Evolutionary conservation across 2,113 vertebrate genomes (phyloP), one percentile per base, ranked within the genome.

Genomic region (Willisornis vidua): DNA sequence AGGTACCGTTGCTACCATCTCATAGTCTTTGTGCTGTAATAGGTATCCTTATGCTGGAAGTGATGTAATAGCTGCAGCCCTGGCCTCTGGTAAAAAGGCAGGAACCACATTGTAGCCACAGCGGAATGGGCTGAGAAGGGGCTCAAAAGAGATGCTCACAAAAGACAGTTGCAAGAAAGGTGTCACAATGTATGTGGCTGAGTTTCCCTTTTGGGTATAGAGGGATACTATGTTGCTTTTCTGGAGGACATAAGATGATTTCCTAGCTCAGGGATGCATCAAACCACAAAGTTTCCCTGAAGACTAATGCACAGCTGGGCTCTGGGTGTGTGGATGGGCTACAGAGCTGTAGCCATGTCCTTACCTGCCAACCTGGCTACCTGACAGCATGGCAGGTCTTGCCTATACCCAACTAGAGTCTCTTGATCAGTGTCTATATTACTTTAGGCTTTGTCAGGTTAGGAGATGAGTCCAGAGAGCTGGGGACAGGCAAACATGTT

Each of bases 91-190:
- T 46, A 6, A 24, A 37, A 91, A 70, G 45, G 48, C 52, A 67
- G 41, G 41, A 71, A 10, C 24, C 14, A 7, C 0, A 0, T 1
- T 49, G n/a, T 41, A 54, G n/a, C 18, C 26, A 37, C 72, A 75
- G 33, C 22, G 37, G 33, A 41, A 58, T 45, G 72, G 13, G 4
- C 73, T 90, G 37, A 48, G 68, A 80, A 90, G 14, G 22, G 37
- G 15, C 31, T 72, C 26, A 18, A 14, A 29, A 78, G 61, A 74
- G 37, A 29, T 68, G 14, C 9, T 57, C 33, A 46, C 33, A 71
- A 71, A 55, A 78, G 25, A 35, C 1, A 7, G 12, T 54, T 37
- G 33, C 7, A n/a, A 23, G 35, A 61, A 65, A 14, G 13, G 8
- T 31, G 8, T 65, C 63, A 20, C 37, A 59, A 7, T 10, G 5